Conservation (phyloP, 2,888 invertebrate genomes). For the Hemaris fuciformis region DNA sequence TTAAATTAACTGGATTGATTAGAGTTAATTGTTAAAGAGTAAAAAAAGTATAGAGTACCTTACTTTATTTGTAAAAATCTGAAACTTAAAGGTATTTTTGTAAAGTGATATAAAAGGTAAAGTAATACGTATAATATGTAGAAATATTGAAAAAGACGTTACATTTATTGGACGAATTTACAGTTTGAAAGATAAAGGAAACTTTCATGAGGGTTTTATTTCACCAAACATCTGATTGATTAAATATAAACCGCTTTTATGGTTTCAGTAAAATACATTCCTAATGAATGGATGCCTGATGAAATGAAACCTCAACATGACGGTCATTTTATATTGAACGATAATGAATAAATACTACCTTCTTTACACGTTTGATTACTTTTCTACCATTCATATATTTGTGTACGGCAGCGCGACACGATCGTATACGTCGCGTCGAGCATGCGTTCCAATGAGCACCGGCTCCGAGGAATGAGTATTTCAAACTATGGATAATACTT, state of each 20-base stretch:
- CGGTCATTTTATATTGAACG: conserved; percentile 53
- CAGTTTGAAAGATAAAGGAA: conserved; percentile 43
- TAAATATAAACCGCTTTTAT: not conserved
- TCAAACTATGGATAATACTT: conserved; percentile 28
- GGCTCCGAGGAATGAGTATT: conserved; percentile 76
- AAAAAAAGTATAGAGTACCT: conserved; percentile 68
- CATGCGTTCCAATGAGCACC: conserved; percentile 74
- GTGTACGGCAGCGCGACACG: conserved; percentile 67
- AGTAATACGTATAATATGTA: conserved; percentile 23
- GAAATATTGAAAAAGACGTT: conserved; percentile 40
- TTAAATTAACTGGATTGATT: conserved; percentile 54
- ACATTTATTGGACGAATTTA: conserved; percentile 55
- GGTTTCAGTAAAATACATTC: not conserved
- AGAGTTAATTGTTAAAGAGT: conserved; percentile 71
- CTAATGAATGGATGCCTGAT: conserved; percentile 17
- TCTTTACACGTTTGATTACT: conserved; percentile 68
- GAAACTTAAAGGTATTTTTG: conserved; percentile 68
- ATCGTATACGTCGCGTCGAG: conserved; percentile 51
- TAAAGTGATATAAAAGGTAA: conserved; percentile 51
- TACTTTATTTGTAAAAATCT: conserved; percentile 67
- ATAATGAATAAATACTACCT: conserved; percentile 79
- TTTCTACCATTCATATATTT: conserved; percentile 72
- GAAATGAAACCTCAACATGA: conserved; percentile 46
- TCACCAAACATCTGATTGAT: conserved; percentile 27
- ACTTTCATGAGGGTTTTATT: conserved; percentile 52